A percentile compares a stretch with the other conserved stretches of the same genome.
phyloP scores from a whole-genome alignment of 2,888 invertebrate genomes.

The Malthinus seriepunctatus region DNA sequence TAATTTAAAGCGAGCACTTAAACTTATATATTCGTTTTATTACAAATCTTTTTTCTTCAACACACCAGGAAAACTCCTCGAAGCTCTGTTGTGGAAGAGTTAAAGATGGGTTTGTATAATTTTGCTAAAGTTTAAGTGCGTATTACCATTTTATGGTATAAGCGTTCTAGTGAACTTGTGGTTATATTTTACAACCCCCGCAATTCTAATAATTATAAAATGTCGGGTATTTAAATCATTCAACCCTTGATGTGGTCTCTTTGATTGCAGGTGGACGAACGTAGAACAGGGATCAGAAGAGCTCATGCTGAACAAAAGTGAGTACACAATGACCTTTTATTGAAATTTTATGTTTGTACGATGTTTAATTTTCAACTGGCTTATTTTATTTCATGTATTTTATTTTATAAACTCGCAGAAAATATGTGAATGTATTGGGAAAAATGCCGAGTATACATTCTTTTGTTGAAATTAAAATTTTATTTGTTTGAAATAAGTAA shows the following conservation, averaged over 20 bases:
- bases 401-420: neutral
- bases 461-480: neutral
- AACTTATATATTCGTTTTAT: constrained; percentile 1
- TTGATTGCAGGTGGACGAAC: constrained; percentile 52
- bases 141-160: constrained; percentile 30
- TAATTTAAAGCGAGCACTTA: neutral
- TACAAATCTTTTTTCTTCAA: neutral
- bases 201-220: constrained; percentile 37
- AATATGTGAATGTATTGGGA: neutral
- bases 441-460: neutral
- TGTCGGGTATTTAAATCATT: constrained; percentile 37
- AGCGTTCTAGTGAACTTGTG: constrained; percentile 29
- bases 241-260: constrained; percentile 47
- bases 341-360: constrained; percentile 25
- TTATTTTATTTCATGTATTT: neutral
- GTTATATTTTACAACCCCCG: constrained; percentile 32
- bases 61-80: no score
- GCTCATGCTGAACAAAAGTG: constrained; percentile 46
- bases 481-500: neutral
- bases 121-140: constrained; percentile 5
- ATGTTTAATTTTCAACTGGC: constrained; percentile 19
- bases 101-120: neutral
- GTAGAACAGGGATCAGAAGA: constrained; percentile 45
- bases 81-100: no score
- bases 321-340: constrained; percentile 36